phyloP scores from a whole-genome alignment of 2,113 vertebrate species.

The Dipodomys merriami region DNA sequence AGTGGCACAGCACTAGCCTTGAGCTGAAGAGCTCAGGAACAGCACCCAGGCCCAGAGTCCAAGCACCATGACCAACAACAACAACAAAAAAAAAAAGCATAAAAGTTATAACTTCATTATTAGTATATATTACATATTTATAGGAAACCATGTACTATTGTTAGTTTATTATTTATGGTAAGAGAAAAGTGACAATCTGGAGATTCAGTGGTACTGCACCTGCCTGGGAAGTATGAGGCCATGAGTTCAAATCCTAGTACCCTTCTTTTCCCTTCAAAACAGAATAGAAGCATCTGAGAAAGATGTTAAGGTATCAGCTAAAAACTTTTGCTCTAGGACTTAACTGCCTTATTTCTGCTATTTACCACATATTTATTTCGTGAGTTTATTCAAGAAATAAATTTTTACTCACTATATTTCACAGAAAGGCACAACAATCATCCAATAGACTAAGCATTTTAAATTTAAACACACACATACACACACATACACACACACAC shows the following conservation, averaged over 20 bases:
- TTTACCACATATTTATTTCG: background rate
- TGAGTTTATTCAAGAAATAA: background rate
- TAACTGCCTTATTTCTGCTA: background rate
- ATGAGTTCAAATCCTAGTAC: no score
- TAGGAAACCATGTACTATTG: background rate
- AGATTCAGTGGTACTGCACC: no score
- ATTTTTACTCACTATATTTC: slow-evolving; percentile 29
- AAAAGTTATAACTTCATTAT: slow-evolving; percentile 12
- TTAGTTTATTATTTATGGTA: slow-evolving; percentile 13
- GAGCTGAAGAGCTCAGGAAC: no score
- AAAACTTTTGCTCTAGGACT: background rate
- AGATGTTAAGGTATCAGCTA: no score
- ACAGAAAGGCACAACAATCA: slow-evolving; percentile 19
- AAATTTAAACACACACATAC: background rate
- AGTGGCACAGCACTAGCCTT: no score
- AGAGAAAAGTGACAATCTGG: background rate
- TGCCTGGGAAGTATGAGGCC: no score
- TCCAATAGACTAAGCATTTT: slow-evolving; percentile 34
- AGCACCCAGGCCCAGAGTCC: no score
- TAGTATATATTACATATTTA: background rate
- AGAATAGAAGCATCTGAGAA: no score
- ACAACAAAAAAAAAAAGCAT: no score
- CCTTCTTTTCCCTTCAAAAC: no score
- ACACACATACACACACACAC: no score
- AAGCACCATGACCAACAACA: no score